These are phyloP conservation scores for Xestia c-nigrum DNA, from an alignment of 2,888 invertebrate species.

Conservation along the genomic window DNA sequence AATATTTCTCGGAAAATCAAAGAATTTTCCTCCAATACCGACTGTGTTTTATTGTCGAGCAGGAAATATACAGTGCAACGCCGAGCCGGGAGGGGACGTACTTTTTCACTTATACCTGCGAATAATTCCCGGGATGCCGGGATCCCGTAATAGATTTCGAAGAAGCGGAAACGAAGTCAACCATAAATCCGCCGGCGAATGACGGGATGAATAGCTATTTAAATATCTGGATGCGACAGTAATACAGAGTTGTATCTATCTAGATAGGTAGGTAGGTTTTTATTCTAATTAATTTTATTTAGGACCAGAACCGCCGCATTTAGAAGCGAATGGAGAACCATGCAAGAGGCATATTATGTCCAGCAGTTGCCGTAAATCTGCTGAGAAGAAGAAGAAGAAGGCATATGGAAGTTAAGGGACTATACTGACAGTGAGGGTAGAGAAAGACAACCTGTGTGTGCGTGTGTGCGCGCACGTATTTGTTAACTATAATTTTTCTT, in stretches of 20 bases:
- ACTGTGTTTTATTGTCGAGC: conserved; percentile 69
- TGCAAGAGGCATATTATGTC: no score
- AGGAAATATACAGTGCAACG: conserved; percentile 71
- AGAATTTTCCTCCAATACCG: conserved; percentile 35
- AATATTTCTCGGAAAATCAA: conserved; percentile 28
- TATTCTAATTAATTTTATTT: not conserved
- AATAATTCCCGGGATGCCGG: conserved; percentile 78
- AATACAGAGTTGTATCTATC: conserved; percentile 48
- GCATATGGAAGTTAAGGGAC: not conserved
- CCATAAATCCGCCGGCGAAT: conserved; percentile 79
- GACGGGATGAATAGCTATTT: conserved; percentile 72
- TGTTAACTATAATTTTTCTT: not conserved
- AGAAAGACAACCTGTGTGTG: not conserved
- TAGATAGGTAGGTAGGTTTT: not conserved
- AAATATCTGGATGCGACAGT: conserved; percentile 71
- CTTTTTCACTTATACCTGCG: conserved; percentile 81
- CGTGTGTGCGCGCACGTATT: no score
- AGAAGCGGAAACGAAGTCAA: conserved; percentile 82
- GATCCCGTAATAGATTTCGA: conserved; percentile 82
- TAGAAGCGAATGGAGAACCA: no score
- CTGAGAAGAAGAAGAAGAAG: no score
- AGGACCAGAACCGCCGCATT: not conserved
- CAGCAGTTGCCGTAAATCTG: no score
- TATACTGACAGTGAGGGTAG: not conserved
- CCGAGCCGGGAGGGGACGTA: conserved; percentile 68